Conservation (phyloP, 37 sponge, comb jelly and placozoan genomes). For the Eunapius fragilis region DNA sequence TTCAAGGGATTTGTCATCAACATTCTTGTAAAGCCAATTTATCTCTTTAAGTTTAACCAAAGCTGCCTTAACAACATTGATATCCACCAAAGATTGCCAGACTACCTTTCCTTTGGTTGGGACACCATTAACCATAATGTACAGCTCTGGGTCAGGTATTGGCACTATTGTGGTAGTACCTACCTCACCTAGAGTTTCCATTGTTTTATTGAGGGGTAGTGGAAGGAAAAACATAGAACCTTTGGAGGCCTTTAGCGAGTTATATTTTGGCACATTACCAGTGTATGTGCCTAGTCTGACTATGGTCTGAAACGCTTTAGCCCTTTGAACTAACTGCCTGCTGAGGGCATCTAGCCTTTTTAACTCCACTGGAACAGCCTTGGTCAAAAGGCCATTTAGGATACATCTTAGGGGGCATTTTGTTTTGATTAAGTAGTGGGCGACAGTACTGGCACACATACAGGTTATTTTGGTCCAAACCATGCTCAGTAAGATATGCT, state of each 20-base stretch:
- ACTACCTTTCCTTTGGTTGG: constrained; percentile 46
- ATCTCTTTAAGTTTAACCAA: constrained; percentile 5
- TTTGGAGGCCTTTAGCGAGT: constrained; percentile 46
- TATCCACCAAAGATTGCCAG: constrained; percentile 12
- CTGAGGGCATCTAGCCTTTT: constrained; percentile 34
- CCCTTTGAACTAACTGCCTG: constrained; percentile 55
- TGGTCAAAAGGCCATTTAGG: constrained; percentile 60
- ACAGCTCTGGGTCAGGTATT: constrained; percentile 22
- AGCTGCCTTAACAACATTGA: neutral
- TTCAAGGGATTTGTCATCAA: constrained; percentile 44
- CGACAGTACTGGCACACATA: constrained; percentile 64
- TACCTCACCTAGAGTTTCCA: constrained; percentile 33
- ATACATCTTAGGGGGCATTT: constrained; percentile 57
- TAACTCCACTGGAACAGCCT: constrained; percentile 51
- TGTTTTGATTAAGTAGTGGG: constrained; percentile 15
- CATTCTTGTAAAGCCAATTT: constrained; percentile 58
- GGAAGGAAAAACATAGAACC: constrained; percentile 57
- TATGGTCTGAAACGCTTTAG: constrained; percentile 64
- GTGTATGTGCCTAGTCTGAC: constrained; percentile 61
- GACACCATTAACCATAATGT: constrained; percentile 45
- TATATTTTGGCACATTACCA: constrained; percentile 50
- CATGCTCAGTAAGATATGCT: constrained; percentile 1
- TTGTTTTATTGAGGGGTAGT: constrained; percentile 46
- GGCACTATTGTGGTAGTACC: neutral
- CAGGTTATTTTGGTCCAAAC: neutral